Percentiles rank a stretch among this genome's conserved stretches.
Evolutionary conservation across 2,797 vertebrate genomes (phyloP).

Genomic region (Sardinella longiceps): DNA sequence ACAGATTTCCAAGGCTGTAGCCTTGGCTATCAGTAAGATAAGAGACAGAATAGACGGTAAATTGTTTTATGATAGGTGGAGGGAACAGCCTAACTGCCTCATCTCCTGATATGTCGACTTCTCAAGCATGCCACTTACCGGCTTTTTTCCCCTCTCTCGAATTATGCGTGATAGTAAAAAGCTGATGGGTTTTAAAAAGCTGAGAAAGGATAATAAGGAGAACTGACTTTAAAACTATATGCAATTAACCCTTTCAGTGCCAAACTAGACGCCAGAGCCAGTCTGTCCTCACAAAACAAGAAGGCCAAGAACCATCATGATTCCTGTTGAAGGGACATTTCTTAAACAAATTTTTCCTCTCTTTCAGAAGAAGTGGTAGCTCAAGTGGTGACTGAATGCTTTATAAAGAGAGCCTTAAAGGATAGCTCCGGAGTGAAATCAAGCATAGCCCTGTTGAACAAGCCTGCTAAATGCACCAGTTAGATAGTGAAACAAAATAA

Average conservation of each 20-base stretch:
- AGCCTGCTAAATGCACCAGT: too few relatives aligned
- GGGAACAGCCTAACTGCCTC: not conserved
- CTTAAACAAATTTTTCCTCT: too few relatives aligned
- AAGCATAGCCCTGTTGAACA: too few relatives aligned
- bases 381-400: not conserved
- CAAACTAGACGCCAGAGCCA: not conserved
- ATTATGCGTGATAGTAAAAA: not conserved
- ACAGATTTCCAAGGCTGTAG: not conserved
- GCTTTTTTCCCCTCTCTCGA: not conserved
- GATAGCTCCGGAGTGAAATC: too few relatives aligned
- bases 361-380: too few relatives aligned
- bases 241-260: not conserved
- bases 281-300: too few relatives aligned
- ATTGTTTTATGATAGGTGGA: not conserved
- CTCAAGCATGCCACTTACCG: not conserved
- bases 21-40: conserved; percentile 13
- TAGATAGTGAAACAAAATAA: too few relatives aligned
- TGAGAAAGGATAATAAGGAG: not conserved
- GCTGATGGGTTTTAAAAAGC: not conserved
- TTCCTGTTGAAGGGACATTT: too few relatives aligned
- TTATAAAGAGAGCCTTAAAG: not conserved
- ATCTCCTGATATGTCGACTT: not conserved
- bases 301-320: too few relatives aligned
- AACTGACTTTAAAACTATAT: not conserved
- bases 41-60: not conserved